Conservation (phyloP, 2,888 invertebrate genomes). For the Nebria brevicollis region DNA sequence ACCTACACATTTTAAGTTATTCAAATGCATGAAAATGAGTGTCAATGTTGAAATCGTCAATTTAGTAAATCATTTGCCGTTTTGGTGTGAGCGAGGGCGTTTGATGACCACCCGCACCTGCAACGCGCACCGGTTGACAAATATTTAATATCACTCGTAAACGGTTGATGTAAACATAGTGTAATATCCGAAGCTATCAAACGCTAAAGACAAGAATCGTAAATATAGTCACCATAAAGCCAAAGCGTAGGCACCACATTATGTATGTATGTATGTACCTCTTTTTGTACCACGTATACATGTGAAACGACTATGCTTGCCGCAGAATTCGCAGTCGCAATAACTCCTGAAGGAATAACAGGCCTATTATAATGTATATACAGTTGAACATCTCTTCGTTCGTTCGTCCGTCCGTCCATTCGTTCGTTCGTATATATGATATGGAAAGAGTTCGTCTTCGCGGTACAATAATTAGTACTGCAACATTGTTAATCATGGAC, state of each 20-base stretch:
- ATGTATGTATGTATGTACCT: not conserved
- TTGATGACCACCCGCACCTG: constrained; percentile 3
- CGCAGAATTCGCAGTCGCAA: not conserved
- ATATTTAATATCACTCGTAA: constrained; percentile 21
- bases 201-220: not conserved
- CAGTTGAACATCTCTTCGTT: not conserved
- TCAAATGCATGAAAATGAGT: not conserved
- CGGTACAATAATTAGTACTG: constrained; percentile 18
- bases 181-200: not conserved
- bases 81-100: constrained; percentile 2
- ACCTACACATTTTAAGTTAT: not conserved
- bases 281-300: not conserved
- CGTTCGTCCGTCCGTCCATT: not conserved
- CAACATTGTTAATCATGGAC: constrained; percentile 27
- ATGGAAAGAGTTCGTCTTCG: constrained; percentile 12
- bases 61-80: constrained; percentile 8
- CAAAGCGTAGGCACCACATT: not conserved
- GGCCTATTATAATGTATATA: constrained; percentile 5
- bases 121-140: constrained; percentile 2
- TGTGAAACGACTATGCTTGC: not conserved
- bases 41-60: not conserved
- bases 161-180: constrained; percentile 17
- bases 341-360: not conserved
- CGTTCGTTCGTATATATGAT: not conserved
- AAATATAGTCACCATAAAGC: not conserved